These are phyloP conservation scores for Ceraclea dissimilis DNA, from an alignment of 2,888 invertebrate species.

Conservation along the genomic window DNA sequence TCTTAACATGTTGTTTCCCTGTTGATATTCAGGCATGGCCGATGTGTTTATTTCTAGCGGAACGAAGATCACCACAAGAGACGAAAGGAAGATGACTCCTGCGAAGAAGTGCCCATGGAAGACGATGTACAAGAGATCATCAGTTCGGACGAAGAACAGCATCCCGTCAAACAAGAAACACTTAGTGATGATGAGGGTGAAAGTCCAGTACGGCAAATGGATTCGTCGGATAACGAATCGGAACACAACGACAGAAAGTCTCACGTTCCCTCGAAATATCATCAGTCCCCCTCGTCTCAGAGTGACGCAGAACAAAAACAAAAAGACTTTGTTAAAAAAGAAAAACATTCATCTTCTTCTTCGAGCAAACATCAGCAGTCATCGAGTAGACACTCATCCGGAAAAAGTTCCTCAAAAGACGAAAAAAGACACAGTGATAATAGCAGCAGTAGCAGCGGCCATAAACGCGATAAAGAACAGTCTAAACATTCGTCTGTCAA, in stretches of 20 bases:
- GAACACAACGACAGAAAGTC: not conserved
- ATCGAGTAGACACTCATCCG: constrained; percentile 26
- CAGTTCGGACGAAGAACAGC: constrained; percentile 4
- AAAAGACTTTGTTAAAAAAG: not conserved
- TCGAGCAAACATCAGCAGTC: not conserved
- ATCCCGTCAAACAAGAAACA: constrained; percentile 15
- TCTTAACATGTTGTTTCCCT: too few relatives aligned
- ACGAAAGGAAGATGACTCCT: not conserved
- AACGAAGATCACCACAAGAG: constrained; percentile 5
- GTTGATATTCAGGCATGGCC: constrained; percentile 12
- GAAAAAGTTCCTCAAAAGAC: constrained; percentile 20
- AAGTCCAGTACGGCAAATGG: constrained; percentile 7
- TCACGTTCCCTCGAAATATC: not conserved
- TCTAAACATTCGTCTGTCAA: constrained; percentile 6
- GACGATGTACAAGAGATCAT: not conserved
- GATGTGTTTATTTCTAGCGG: constrained; percentile 15
- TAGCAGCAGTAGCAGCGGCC: too few relatives aligned
- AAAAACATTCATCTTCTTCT: not conserved
- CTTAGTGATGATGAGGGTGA: constrained; percentile 1
- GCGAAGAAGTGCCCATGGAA: not conserved
- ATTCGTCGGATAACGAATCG: constrained; percentile 7
- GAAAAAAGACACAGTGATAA: constrained; percentile 7
- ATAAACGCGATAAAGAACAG: constrained; percentile 8
- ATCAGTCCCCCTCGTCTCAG: not conserved
- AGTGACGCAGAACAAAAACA: not conserved